A percentile compares a stretch with the other conserved stretches of the same genome.
These are phyloP conservation scores for Knipowitschia caucasica DNA, from an alignment of 2,797 vertebrate species.

Conservation along the genomic window DNA sequence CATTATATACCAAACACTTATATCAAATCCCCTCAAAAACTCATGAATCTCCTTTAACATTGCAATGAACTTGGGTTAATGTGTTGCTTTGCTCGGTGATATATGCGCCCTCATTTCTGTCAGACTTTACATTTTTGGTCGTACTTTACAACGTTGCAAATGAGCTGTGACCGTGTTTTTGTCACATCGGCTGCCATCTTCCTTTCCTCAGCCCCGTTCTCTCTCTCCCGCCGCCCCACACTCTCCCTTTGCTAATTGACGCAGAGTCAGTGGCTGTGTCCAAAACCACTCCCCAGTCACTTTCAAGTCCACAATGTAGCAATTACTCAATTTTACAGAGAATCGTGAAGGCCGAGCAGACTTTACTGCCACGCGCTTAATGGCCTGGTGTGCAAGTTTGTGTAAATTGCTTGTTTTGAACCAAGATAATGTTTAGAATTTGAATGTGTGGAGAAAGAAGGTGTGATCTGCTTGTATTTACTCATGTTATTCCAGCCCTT, in stretches of 20 bases:
- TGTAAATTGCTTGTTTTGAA: not conserved
- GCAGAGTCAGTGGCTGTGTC: constrained; percentile 48
- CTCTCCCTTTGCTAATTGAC: constrained; percentile 58
- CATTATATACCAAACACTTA: too few species aligned
- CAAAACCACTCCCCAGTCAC: constrained; percentile 10
- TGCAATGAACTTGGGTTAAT: constrained; percentile 27
- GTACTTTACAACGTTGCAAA: constrained; percentile 44
- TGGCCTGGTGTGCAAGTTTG: not conserved
- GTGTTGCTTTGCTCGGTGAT: constrained; percentile 32
- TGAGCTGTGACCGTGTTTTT: constrained; percentile 52
- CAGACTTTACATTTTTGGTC: constrained; percentile 41
- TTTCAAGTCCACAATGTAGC: constrained; percentile 4
- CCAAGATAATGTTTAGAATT: not conserved
- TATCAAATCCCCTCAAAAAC: too few species aligned
- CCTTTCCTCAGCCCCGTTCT: constrained; percentile 32
- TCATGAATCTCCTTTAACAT: not conserved
- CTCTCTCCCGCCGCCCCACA: constrained; percentile 28
- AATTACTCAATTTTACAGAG: not conserved
- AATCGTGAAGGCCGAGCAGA: not conserved
- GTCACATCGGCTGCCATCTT: constrained; percentile 48
- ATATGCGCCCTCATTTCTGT: constrained; percentile 36
- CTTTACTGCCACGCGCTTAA: not conserved
- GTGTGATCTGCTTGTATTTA: not conserved
- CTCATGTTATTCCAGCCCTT: not conserved
- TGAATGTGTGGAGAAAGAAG: not conserved